phyloP scores from a whole-genome alignment of 2,113 vertebrate species.

The Podarcis raffonei region DNA sequence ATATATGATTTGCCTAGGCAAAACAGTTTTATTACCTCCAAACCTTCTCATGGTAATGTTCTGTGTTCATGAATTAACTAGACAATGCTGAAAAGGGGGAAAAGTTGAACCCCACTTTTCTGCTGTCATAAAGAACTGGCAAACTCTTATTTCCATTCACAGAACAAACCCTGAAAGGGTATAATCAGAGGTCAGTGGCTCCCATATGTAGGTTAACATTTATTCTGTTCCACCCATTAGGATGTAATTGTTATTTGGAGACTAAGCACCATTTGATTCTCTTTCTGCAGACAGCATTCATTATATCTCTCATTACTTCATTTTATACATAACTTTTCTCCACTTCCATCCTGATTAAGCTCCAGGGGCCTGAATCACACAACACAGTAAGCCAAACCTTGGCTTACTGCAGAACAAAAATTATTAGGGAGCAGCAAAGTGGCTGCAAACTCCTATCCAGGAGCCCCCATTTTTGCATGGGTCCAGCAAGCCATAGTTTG shows the following conservation, averaged over 20 bases:
- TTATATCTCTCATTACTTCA: background rate
- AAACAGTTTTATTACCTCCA: background rate
- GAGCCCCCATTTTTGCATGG: too few species aligned
- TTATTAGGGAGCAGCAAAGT: too few species aligned
- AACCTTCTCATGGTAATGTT: background rate
- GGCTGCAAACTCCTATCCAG: too few species aligned
- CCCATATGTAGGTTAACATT: background rate
- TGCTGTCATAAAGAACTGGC: background rate
- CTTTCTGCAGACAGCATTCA: background rate
- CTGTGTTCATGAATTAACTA: background rate
- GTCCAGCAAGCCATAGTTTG: too few species aligned
- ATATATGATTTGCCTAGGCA: background rate
- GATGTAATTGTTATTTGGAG: background rate
- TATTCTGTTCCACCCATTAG: background rate
- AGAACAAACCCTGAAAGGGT: background rate
- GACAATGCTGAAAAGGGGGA: accelerated
- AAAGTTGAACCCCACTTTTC: accelerated
- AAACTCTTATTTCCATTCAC: background rate
- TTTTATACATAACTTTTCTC: too few species aligned
- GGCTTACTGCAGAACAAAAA: too few species aligned
- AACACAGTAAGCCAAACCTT: too few species aligned
- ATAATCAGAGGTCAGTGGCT: background rate
- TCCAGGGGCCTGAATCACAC: too few species aligned
- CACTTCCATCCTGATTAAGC: too few species aligned
- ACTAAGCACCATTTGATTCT: background rate